Evolutionary conservation across 1,140 invertebrate genomes (phyloP), one percentile per base, ranked within the genome.

Genomic region (Drosophila virilis): DNA sequence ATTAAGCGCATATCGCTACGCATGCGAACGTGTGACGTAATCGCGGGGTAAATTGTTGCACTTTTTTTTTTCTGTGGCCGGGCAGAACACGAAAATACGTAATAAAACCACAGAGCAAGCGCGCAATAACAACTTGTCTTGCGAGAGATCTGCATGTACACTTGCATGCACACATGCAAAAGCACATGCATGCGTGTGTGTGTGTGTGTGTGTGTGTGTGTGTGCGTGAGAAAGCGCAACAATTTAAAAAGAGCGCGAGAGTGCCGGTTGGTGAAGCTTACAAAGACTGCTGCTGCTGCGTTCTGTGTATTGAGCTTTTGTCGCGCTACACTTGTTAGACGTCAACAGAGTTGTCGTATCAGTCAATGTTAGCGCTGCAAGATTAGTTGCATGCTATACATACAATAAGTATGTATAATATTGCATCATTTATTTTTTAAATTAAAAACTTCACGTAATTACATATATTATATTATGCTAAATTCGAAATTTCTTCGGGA

Each of bases 1-100:
- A 33, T 38, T 8, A 32, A 33, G n/a, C 45, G 28, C 33, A 6
- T 37, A 10, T 62, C n/a, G 35, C 32, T 57, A 60, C 57, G 70
- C 54, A 58, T 66, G 46, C 55, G 54, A 66, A 52, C 66, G 69
- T 62, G 70, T 73, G 70, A 73, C 70, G 70, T 73, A 73, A 73
- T 73, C 62, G 54, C 43, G 15, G 7, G 9, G 12, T 42, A 8
- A 35, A n/a, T 64, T 64, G 68, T 64, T 71, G 68, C 60, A 64
- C 65, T 57, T 45, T 42, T 45, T 42, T 45, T 17, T 55, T 52
- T 51, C 35, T 15, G 9, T 37, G 10, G 22, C 2, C 37, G 33
- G 42, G n/a, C n/a, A 48, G 22, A 32, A 50, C 9, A 32, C 4
- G 22, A 42, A 48, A 59, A 52, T 33, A 65, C 50, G 50, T 54